A percentile compares a stretch with the other conserved stretches of the same genome.
Conservation (phyloP, 92 coral and sea anemone genomes). For the Paragorgia papillata region DNA sequence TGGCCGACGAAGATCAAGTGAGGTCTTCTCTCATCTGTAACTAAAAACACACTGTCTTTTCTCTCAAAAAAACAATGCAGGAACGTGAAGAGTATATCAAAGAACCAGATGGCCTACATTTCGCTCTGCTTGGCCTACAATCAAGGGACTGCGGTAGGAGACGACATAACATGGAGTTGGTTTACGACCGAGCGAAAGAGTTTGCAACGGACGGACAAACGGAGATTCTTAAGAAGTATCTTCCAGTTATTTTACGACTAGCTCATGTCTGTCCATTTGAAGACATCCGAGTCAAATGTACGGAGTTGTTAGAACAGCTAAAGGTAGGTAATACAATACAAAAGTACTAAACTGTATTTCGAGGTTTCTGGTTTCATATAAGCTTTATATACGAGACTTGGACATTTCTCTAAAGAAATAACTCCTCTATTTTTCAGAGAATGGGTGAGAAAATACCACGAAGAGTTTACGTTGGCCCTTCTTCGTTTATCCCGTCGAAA, state of each 20-base stretch:
- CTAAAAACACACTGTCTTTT: not conserved
- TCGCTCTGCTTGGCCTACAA: not conserved
- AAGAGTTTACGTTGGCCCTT: conserved; percentile 76
- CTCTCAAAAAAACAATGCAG: conserved; percentile 1
- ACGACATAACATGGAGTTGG: conserved; percentile 1
- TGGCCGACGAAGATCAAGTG: not conserved
- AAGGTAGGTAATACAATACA: conserved; percentile 67
- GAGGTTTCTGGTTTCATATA: not conserved
- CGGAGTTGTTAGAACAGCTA: conserved; percentile 65
- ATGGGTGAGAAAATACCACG: conserved; percentile 81
- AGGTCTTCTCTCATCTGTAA: not conserved
- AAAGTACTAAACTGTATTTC: not conserved
- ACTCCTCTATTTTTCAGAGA: conserved; percentile 57
- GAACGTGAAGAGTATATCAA: conserved; percentile 18
- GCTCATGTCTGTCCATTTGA: conserved; percentile 87
- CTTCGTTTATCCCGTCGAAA: conserved; percentile 85
- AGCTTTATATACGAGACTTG: not conserved
- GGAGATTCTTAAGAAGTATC: conserved; percentile 63
- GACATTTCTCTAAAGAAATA: conserved; percentile 4
- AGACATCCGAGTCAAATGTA: conserved; percentile 83
- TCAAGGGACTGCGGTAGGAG: conserved; percentile 23
- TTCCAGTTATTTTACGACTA: conserved; percentile 86
- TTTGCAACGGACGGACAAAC: conserved; percentile 7
- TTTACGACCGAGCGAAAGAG: conserved; percentile 1
- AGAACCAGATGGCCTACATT: conserved; percentile 13